Evolutionary conservation across 2,888 invertebrate genomes (phyloP), one percentile per base, ranked within the genome.

Genomic region (Micoletzkya japonica): DNA sequence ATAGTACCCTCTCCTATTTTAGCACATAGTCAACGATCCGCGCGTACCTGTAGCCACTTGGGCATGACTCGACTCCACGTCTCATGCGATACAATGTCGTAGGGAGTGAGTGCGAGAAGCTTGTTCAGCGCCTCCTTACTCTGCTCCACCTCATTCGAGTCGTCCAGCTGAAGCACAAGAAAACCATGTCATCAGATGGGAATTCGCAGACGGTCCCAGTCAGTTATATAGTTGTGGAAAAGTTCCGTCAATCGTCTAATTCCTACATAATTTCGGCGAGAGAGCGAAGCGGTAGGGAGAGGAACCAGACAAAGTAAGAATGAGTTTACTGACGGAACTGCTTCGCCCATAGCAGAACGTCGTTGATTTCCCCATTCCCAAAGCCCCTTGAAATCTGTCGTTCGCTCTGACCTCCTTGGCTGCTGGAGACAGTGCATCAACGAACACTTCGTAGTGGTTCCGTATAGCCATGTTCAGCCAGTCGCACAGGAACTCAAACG

Each of bases 61-160:
- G 98, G 97, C 94, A 98, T 98, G 30, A 98, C 94, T 86, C 92
- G 92, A 86, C 95, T 93, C 98, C 98, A 98, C 70, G 89, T 88
- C 56, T 81, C 77, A 37, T 82, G 70, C 0, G 94, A 93, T 77
- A 99, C 93, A 34, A 98, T 92, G 81, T 97, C 96, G 86, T 98
- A 98, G 0, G 98, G 97, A 39, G 97, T 94, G 74, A 98, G 88
- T 86, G 96, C 96, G 86, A 96, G 93, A 59, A 98, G 88, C 58
- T 77, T 72, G 44, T 73, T 74, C 24, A 76, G 89, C 2, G 96
- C 97, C 86, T 98, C 95, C 87, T 93, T 94, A 28, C 97, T 90
- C 85, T 96, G 95, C 49, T 92, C 92, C 1, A 94, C 73, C 14
- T 71, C 72, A 20, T 75, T 76, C 24, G 78, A 72, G n/a, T 69